phyloP scores from a whole-genome alignment of 2,888 invertebrate genomes.

The Epirrhoe alternata region DNA sequence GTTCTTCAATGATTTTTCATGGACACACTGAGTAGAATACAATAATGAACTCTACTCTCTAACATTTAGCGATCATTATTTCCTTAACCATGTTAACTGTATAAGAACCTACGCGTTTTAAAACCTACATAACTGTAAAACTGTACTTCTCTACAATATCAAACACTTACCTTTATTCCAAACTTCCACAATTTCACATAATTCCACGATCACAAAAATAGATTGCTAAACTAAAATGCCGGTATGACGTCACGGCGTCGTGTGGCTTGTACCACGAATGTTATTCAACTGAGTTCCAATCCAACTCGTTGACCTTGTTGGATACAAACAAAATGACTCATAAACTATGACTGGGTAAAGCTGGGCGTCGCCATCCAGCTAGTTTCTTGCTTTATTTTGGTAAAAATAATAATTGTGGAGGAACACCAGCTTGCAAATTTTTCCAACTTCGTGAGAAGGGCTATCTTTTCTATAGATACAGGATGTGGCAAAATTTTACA shows the following conservation, averaged over 20 bases:
- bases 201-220: slow-evolving; percentile 13
- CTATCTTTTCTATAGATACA: too few relatives aligned
- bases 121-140: neutral
- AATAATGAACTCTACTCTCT: neutral
- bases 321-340: slow-evolving; percentile 11
- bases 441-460: too few relatives aligned
- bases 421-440: too few relatives aligned
- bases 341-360: neutral
- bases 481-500: too few relatives aligned
- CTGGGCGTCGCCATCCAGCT: neutral
- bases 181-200: slow-evolving; percentile 1
- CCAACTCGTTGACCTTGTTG: neutral
- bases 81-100: neutral
- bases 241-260: slow-evolving; percentile 15
- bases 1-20: neutral
- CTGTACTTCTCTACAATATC: neutral
- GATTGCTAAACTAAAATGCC: slow-evolving; percentile 1
- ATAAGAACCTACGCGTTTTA: neutral
- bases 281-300: slow-evolving; percentile 7
- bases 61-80: neutral
- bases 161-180: slow-evolving; percentile 14
- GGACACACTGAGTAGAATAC: neutral
- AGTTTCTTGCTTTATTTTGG: too few relatives aligned
- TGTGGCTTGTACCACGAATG: slow-evolving; percentile 4
- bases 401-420: too few relatives aligned